Evolutionary conservation across 1,140 invertebrate species (phyloP).

Genomic region (Physella acuta): DNA sequence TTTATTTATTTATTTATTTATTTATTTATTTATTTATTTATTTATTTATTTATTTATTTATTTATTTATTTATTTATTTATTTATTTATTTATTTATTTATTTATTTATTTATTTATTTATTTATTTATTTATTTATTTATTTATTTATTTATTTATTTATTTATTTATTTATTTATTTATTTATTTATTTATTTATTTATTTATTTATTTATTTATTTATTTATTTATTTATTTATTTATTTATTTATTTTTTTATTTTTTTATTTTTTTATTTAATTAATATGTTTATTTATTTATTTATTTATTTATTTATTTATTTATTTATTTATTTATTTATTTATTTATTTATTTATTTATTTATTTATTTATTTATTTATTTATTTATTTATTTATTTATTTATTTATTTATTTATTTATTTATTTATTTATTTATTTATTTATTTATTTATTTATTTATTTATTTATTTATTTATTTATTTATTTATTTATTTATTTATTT

Average conservation of each 20-base stretch:
- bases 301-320: slow-evolving; percentile 24
- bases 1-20: background rate
- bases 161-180: background rate
- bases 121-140: background rate
- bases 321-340: too few relatives aligned
- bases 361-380: too few relatives aligned
- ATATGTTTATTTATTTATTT: slow-evolving; percentile 23
- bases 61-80: background rate
- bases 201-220: background rate
- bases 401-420: too few relatives aligned
- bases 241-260: slow-evolving; percentile 7
- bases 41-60: background rate
- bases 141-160: slow-evolving; percentile 11
- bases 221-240: background rate
- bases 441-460: too few relatives aligned
- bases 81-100: background rate
- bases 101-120: background rate
- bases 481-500: too few relatives aligned
- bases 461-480: too few relatives aligned
- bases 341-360: too few relatives aligned
- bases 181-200: slow-evolving; percentile 15
- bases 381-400: too few relatives aligned
- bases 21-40: background rate
- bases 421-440: too few relatives aligned
- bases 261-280: slow-evolving; percentile 25